Evolutionary conservation across 1,140 invertebrate species (phyloP).

Genomic region (Drosophila mayri): DNA sequence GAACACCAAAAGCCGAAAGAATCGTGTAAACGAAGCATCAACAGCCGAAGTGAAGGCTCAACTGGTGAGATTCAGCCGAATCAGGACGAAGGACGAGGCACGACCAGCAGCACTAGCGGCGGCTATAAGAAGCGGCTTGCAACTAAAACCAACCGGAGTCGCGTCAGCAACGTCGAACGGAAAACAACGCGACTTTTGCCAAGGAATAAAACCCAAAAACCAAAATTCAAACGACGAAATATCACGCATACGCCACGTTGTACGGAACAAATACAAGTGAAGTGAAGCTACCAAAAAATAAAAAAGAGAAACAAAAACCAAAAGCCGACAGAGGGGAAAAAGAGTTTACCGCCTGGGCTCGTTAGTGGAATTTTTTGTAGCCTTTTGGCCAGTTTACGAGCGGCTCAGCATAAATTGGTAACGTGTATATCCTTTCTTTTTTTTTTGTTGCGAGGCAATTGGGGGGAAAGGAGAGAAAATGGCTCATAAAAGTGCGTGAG

Average conservation of each 20-base stretch:
- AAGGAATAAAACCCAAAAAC: not conserved
- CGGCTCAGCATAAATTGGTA: constrained; percentile 57
- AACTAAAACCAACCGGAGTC: constrained; percentile 57
- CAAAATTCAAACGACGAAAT: constrained; percentile 18
- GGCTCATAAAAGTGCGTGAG: constrained; percentile 72
- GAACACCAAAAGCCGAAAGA: constrained; percentile 13
- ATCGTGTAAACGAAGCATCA: not conserved
- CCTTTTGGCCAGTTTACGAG: constrained; percentile 59
- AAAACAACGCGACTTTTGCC: constrained; percentile 45
- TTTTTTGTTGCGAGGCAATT: not conserved
- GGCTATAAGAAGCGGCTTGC: constrained; percentile 67
- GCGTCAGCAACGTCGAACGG: constrained; percentile 66
- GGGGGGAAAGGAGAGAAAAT: constrained; percentile 5
- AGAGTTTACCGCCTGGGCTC: constrained; percentile 50
- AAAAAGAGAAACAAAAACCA: not conserved
- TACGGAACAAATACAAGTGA: constrained; percentile 41
- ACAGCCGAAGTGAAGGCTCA: constrained; percentile 38
- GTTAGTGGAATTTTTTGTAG: constrained; percentile 62
- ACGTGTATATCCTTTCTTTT: constrained; percentile 31
- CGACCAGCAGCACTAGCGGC: constrained; percentile 20
- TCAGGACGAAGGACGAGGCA: constrained; percentile 24
- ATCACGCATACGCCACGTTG: constrained; percentile 67
- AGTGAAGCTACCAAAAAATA: constrained; percentile 22
- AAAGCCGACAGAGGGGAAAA: constrained; percentile 25
- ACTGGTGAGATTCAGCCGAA: constrained; percentile 36